phyloP scores from a whole-genome alignment of 2,797 vertebrate genomes.

The Borostomias antarcticus region DNA sequence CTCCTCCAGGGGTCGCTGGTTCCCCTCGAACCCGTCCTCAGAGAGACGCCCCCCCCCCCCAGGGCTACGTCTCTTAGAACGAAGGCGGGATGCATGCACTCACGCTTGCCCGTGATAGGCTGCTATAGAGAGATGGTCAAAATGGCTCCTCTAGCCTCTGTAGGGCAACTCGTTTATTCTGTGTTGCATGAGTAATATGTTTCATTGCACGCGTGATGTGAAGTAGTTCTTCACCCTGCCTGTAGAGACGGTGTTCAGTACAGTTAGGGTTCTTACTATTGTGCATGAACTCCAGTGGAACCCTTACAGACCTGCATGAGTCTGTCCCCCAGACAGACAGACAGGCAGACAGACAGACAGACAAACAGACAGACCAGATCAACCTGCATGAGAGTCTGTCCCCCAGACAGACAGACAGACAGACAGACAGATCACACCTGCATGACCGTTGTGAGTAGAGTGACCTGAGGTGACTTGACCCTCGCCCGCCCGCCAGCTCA shows the following conservation, averaged over 20 bases:
- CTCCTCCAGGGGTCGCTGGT: not conserved
- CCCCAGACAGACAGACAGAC: not conserved
- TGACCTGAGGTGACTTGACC: constrained; percentile 15
- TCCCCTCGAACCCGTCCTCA: not conserved
- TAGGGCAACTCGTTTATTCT: not conserved
- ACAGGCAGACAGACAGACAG: not conserved
- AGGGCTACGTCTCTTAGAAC: not conserved
- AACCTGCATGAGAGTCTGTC: constrained; percentile 21
- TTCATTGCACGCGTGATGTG: not conserved
- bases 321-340: no score
- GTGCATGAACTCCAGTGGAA: constrained; percentile 27
- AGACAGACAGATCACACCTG: not conserved
- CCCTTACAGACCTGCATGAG: not conserved
- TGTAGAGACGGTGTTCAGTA: not conserved
- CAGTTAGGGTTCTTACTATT: not conserved
- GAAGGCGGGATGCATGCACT: no score
- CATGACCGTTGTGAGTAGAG: constrained; percentile 55
- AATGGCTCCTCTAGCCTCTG: not conserved
- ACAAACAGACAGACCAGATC: no score
- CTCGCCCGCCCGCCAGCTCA: constrained; percentile 34
- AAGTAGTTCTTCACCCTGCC: not conserved
- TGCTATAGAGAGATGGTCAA: not conserved
- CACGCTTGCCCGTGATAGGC: no score
- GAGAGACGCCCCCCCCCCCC: not conserved
- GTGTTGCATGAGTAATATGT: not conserved